Conservation (phyloP, 2,888 invertebrate genomes). For the Polia nebulosa region DNA sequence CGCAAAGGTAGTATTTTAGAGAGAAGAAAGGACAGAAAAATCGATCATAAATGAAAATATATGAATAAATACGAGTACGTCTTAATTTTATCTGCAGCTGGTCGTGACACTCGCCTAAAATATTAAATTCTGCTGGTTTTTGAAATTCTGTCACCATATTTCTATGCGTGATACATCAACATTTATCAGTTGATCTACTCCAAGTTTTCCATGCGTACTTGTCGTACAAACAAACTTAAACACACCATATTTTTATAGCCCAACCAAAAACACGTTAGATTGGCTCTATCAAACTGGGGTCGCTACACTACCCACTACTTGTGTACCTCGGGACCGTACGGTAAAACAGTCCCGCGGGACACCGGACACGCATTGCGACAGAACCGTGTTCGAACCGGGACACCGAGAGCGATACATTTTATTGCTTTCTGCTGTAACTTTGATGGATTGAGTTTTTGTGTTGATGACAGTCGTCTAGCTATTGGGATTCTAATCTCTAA, state of each 20-base stretch:
- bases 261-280: slow-evolving; percentile 27
- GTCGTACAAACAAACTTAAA: slow-evolving; percentile 9
- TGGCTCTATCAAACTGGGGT: slow-evolving; percentile 43
- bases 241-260: slow-evolving; percentile 14
- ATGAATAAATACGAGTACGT: neutral
- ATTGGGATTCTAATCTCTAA: neutral
- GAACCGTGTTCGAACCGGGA: slow-evolving; percentile 56
- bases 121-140: neutral
- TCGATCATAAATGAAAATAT: neutral
- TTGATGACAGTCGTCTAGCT: slow-evolving; percentile 6
- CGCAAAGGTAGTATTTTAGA: too few relatives aligned
- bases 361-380: slow-evolving; percentile 76
- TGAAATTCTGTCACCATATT: neutral
- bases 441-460: slow-evolving; percentile 46
- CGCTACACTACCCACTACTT: slow-evolving; percentile 38
- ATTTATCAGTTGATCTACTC: slow-evolving; percentile 9
- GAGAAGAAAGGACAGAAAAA: neutral
- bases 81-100: neutral
- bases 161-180: slow-evolving; percentile 7
- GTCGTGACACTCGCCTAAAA: neutral
- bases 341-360: slow-evolving; percentile 69
- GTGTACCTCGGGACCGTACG: slow-evolving; percentile 57
- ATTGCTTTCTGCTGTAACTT: slow-evolving; percentile 35
- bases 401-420: slow-evolving; percentile 44
- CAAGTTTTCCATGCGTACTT: neutral